phyloP scores from a whole-genome alignment of 2,888 invertebrate species.

The Onthophagus sagittarius region DNA sequence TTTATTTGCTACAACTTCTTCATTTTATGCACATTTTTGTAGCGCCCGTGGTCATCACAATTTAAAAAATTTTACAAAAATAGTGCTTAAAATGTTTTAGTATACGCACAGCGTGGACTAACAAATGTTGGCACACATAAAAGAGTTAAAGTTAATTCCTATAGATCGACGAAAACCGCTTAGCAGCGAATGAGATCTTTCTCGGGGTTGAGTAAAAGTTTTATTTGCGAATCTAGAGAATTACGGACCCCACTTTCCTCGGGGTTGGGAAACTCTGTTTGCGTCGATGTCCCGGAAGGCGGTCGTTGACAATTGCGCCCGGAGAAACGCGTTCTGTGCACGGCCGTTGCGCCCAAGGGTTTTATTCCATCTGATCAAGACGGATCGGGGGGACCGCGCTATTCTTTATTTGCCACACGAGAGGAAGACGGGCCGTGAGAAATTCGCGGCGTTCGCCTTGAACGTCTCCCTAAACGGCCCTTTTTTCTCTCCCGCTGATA shows the following conservation, averaged over 20 bases:
- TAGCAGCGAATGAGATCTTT: background rate
- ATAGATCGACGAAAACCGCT: background rate
- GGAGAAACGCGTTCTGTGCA: background rate
- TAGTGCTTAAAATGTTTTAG: background rate
- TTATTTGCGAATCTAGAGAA: background rate
- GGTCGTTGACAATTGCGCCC: background rate
- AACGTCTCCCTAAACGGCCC: background rate
- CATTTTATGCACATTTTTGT: too few relatives aligned
- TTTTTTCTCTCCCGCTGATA: background rate
- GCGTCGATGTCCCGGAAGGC: background rate
- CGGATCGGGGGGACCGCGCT: constrained; percentile 10
- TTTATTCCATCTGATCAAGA: constrained; percentile 19
- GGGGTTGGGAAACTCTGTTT: background rate
- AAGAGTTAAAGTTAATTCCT: background rate
- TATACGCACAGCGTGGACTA: background rate
- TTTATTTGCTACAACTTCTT: too few relatives aligned
- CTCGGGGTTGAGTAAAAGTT: background rate
- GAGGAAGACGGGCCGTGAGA: background rate
- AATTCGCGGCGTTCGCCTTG: background rate
- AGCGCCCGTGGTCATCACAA: too few relatives aligned
- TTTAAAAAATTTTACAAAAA: background rate
- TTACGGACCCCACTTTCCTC: background rate
- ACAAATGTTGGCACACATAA: background rate
- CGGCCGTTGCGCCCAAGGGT: background rate
- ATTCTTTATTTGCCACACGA: constrained; percentile 2